Base-by-base conservation (phyloP, 2,113 vertebrate species). In the Bagarius yarrelli region DNA sequence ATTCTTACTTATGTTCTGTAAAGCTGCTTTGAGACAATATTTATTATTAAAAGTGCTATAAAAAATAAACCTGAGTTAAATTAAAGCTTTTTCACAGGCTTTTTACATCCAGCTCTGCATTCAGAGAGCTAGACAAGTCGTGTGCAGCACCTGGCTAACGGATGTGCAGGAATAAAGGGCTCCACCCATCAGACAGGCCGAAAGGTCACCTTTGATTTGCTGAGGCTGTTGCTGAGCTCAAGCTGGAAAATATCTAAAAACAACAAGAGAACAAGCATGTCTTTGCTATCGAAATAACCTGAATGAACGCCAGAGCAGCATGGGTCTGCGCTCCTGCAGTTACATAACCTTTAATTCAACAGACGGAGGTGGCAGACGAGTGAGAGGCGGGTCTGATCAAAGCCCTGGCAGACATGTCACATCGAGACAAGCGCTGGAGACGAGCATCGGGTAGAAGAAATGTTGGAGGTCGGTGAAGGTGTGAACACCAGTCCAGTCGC, bases 131-230 rank as follows among this genome's bases (percentile, higher is more conserved):
- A 60, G 30, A 77, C 4, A 1, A 12, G 14, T 21, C 0, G 25
- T 50, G 6, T 66, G 21, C 52, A 30, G 69, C 56, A 30, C 50
- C 61, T 73, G 52, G 25, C 71, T 21, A 30, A 50, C 40, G 23
- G 69, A 79, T 19, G 30, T 9, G 16, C 60, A 21, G 56, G 44
- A 73, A 71, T 40, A 60, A 72, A 57, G 13, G 30, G 56, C 34
- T 55, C 59, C 56, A 76, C 70, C 76, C 71, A 69, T 76, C 74
- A 50, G 64, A 69, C 44, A 32, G 50, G 59, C 47, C 0, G 21
- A 85, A 83, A 83, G 84, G 81, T 85, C 66, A 85, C 71, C 76
- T 79, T 85, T 85, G 47, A 59, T 77, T 85, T 25, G 9, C 73
- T 23, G 52, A 32, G 15, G 70, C 73, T 71, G 69, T 30, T 36